Conservation (phyloP, 2,888 invertebrate species). For the Plebejus argus region DNA sequence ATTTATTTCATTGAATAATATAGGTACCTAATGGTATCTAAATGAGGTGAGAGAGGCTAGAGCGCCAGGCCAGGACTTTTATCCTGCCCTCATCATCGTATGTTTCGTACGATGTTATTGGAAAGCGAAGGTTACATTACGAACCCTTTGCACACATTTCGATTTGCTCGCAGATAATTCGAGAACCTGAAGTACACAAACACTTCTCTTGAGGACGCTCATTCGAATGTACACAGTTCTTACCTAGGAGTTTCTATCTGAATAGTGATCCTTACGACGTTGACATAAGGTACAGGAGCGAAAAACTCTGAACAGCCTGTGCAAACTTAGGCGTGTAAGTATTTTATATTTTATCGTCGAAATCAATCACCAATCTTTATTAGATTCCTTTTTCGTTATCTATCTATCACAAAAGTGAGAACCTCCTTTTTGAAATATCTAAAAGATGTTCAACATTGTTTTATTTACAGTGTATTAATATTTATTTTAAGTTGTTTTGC, state of each 20-base stretch:
- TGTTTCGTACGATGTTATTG: not conserved
- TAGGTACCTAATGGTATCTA: too few species aligned
- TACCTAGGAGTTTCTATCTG: not conserved
- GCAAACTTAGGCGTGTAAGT: not conserved
- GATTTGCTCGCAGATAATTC: conserved; percentile 9
- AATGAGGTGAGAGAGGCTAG: too few species aligned
- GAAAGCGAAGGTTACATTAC: not conserved
- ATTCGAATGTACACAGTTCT: not conserved
- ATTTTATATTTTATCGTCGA: not conserved
- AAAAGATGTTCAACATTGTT: too few species aligned
- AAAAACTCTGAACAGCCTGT: not conserved
- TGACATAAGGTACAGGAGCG: too few species aligned
- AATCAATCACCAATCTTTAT: not conserved
- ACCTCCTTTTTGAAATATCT: too few species aligned
- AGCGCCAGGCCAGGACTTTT: not conserved
- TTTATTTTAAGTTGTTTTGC: not conserved
- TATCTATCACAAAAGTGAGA: too few species aligned
- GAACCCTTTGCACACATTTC: not conserved
- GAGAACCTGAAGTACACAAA: conserved; percentile 12
- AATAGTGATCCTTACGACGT: not conserved
- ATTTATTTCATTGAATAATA: too few species aligned
- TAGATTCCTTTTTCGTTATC: not conserved
- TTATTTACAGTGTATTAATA: too few species aligned
- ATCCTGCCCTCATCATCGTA: too few species aligned
- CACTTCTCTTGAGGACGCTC: conserved; percentile 13